Conservation (phyloP, 2,113 vertebrate genomes). For the Carassius gibelio region DNA sequence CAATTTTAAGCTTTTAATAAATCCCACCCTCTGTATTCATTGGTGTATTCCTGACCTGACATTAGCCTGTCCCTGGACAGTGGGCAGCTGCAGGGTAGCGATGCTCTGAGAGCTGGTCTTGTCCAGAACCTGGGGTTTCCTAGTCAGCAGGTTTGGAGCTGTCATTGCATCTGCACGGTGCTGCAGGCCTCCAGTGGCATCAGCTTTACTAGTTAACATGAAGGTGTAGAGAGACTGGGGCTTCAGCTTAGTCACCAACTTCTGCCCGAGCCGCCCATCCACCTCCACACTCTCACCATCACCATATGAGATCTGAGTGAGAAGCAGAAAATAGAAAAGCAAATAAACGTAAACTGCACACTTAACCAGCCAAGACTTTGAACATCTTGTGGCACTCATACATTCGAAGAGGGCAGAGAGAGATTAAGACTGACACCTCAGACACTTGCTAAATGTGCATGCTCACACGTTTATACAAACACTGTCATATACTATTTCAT, state of each 20-base stretch:
- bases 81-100: slow-evolving; percentile 92
- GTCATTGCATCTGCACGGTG: slow-evolving; percentile 92
- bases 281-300: slow-evolving; percentile 93
- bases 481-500: background rate
- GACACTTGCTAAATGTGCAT: slow-evolving; percentile 10
- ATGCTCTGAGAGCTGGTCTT: slow-evolving; percentile 93
- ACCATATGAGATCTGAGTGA: slow-evolving; percentile 90
- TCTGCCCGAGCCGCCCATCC: slow-evolving; percentile 91
- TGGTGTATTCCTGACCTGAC: slow-evolving; percentile 81
- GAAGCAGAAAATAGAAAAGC: background rate
- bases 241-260: slow-evolving; percentile 89
- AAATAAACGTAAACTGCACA: background rate
- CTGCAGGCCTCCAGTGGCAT: slow-evolving; percentile 92
- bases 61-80: slow-evolving; percentile 86
- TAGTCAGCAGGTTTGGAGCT: slow-evolving; percentile 88
- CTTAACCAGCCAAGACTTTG: background rate
- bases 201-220: slow-evolving; percentile 92
- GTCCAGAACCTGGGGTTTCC: slow-evolving; percentile 89
- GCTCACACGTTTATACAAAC: background rate
- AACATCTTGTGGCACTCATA: slow-evolving; percentile 17
- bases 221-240: slow-evolving; percentile 95
- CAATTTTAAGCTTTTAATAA: background rate
- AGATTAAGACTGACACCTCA: background rate
- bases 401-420: background rate
- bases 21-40: background rate